phyloP scores from a whole-genome alignment of 1,140 invertebrate genomes.

The Diachasmimorpha longicaudata region DNA sequence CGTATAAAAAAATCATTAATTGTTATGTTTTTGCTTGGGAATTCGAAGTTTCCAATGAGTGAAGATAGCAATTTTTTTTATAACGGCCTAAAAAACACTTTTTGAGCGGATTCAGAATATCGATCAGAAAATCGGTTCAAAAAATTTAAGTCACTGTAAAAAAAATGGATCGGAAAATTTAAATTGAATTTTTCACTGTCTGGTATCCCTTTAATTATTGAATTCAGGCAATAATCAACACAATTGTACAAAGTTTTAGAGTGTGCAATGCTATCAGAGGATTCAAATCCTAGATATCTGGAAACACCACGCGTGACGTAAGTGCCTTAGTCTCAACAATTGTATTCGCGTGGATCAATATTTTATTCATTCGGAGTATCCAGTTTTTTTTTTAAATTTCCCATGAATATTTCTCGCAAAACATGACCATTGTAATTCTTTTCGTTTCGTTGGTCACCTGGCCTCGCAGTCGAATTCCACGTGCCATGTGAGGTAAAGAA shows the following conservation, averaged over 20 bases:
- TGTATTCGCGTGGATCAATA: conserved; percentile 15
- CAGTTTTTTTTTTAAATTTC: neutral
- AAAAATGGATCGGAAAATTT: too few relatives aligned
- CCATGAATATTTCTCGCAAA: too few relatives aligned
- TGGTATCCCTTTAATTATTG: neutral
- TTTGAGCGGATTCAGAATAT: too few relatives aligned
- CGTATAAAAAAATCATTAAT: too few relatives aligned
- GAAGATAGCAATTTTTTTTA: too few relatives aligned
- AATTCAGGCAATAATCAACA: neutral
- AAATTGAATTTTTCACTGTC: too few relatives aligned
- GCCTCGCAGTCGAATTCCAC: conserved; percentile 53
- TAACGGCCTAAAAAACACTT: too few relatives aligned
- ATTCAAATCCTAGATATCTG: neutral
- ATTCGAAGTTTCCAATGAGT: too few relatives aligned
- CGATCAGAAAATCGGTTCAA: too few relatives aligned
- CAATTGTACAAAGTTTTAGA: neutral
- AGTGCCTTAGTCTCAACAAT: conserved; percentile 32
- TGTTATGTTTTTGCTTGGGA: neutral
- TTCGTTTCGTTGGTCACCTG: conserved; percentile 30
- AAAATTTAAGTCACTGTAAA: too few relatives aligned
- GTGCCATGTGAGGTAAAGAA: conserved; percentile 39
- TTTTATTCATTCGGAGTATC: neutral
- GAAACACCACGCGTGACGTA: conserved; percentile 24
- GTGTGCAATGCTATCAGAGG: neutral
- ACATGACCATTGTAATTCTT: neutral